Evolutionary conservation across 2,888 invertebrate species (phyloP), one percentile per base, ranked within the genome.

Genomic region (Cryptocephalus moraei): DNA sequence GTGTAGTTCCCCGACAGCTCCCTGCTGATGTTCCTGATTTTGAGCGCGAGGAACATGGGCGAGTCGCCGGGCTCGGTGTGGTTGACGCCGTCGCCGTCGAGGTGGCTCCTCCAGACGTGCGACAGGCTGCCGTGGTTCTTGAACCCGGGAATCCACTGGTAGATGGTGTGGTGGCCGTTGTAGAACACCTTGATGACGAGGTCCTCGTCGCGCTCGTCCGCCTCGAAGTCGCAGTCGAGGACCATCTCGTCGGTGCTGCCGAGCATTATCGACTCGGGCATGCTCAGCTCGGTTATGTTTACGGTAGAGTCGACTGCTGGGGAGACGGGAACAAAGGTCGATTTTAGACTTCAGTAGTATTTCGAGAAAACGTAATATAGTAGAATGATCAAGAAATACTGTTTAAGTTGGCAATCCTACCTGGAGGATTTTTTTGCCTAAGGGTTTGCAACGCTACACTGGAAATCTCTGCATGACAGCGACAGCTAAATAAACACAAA

Each of bases 1-100:
- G 69, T 74, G 62, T 78, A 79, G 54, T 73, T 70, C 32, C 78
- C 79, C 1, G 74, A 69, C 40, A 78, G 64, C 39, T 75, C 71
- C 34, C 75, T 74, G 47, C 68, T 71, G 41, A 74, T 63, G 42
- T 70, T 57, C 38, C 51, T 65, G 55, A 80, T 73, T 60, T 74
- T 73, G 61, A 80, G 70, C 22, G 79, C 78, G 50, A 77, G 66
- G 54, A 73, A 71, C 71, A 69, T 71, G 22, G 22, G 22, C 14
- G 70, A 71, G 43, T 61, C 56, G 8, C 65, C 61, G 55, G 72
- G 66, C 49, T 69, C 62, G 41, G 72, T 67, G 8, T 69, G 70
- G 48, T 63, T 66, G 58, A 72, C 73, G 32, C 55, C 58, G 12
- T 68, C 56, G 12, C 68, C 56, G 56, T 75, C 74, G 42, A 75